A percentile compares a stretch with the other conserved stretches of the same genome.
phyloP scores from a whole-genome alignment of 2,113 vertebrate species.

The Etheostoma cragini region DNA sequence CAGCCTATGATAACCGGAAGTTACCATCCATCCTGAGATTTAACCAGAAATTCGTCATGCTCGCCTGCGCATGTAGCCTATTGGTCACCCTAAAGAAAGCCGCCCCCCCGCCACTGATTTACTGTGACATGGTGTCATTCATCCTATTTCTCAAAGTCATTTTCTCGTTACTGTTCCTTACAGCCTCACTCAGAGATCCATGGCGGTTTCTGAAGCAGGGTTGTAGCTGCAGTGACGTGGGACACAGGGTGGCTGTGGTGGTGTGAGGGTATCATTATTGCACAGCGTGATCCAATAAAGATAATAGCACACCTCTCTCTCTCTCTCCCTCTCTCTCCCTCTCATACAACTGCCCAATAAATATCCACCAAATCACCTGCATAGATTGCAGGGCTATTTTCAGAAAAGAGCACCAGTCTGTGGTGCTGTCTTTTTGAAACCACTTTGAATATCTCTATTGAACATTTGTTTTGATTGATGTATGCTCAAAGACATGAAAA shows the following conservation, averaged over 20 bases:
- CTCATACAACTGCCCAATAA: conserved; percentile 57
- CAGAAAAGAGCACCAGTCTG: conserved; percentile 35
- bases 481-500: neutral
- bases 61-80: no score
- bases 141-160: conserved; percentile 21
- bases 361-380: conserved; percentile 47
- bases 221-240: conserved; percentile 8
- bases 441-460: conserved; percentile 3
- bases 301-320: conserved; percentile 53
- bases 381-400: conserved; percentile 15
- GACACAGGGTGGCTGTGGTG: neutral
- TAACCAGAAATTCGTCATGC: no score
- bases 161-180: conserved; percentile 9
- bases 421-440: conserved; percentile 22
- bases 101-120: neutral
- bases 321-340: conserved; percentile 19
- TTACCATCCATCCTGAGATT: no score
- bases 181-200: neutral
- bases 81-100: neutral
- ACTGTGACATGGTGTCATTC: neutral
- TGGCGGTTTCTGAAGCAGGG: neutral
- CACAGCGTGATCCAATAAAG: conserved; percentile 69
- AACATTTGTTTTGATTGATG: conserved; percentile 12
- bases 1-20: no score
- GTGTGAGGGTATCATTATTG: conserved; percentile 64